phyloP scores from a whole-genome alignment of 2,113 vertebrate genomes.

The Myocastor coypus region DNA sequence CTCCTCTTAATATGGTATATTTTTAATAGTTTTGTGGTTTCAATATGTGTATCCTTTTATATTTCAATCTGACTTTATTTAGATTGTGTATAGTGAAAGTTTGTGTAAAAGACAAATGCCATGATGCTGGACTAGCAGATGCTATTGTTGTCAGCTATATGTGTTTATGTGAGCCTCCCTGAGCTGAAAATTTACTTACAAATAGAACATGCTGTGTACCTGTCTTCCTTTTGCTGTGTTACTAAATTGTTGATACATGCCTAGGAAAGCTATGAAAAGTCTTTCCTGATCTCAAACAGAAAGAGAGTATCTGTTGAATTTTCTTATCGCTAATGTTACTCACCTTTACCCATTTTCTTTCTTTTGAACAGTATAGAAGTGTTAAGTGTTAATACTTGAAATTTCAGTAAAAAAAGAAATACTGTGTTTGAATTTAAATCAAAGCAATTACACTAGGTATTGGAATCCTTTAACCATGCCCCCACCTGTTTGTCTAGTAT shows the following conservation, averaged over 20 bases:
- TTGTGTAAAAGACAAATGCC: neutral
- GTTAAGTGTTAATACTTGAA: conserved; percentile 1
- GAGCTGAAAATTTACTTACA: neutral
- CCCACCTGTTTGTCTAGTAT: neutral
- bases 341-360: neutral
- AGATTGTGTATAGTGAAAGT: neutral
- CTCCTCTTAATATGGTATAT: neutral
- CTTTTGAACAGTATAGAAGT: neutral
- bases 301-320: conserved; percentile 2
- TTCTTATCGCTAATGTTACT: neutral
- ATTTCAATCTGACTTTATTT: neutral
- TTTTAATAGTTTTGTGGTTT: neutral
- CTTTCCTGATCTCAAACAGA: neutral
- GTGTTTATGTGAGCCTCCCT: neutral
- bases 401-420: neutral
- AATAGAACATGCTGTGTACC: neutral
- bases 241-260: neutral
- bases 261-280: conserved; percentile 6
- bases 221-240: neutral
- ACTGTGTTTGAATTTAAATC: neutral
- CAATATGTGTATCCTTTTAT: neutral
- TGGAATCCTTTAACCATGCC: neutral
- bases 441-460: fast-evolving
- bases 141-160: neutral
- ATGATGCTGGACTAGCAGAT: neutral